phyloP scores from a whole-genome alignment of 2,113 vertebrate species.

The Charina bottae region DNA sequence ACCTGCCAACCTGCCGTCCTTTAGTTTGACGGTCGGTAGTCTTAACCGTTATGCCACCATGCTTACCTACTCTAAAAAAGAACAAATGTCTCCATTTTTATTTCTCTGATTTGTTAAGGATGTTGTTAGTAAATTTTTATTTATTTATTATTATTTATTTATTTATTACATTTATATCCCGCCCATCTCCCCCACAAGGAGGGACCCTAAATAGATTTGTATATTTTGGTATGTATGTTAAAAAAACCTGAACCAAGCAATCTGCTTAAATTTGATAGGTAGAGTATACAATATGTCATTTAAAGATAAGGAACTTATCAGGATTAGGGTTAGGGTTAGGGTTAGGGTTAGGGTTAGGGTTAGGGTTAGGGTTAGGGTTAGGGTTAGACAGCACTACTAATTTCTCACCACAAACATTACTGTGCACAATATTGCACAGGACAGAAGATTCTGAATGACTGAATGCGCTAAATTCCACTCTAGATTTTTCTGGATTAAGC shows the following conservation, averaged over 20 bases:
- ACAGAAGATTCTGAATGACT: background rate
- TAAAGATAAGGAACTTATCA: background rate
- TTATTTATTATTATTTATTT: too few species aligned
- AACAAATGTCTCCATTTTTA: too few species aligned
- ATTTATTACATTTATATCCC: too few species aligned
- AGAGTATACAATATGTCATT: background rate
- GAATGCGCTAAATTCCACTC: background rate
- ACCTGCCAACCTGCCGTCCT: too few species aligned
- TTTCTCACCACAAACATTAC: background rate
- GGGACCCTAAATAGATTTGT: too few species aligned
- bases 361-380: background rate
- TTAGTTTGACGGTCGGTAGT: too few species aligned
- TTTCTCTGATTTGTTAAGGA: background rate
- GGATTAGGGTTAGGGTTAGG: background rate
- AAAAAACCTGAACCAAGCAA: background rate
- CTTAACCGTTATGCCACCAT: too few species aligned
- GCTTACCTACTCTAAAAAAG: too few species aligned
- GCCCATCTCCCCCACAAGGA: too few species aligned
- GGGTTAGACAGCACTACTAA: background rate
- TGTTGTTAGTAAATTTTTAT: background rate
- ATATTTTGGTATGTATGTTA: background rate
- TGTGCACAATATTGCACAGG: background rate
- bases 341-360: background rate
- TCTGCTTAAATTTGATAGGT: background rate
- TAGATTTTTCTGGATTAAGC: background rate